phyloP scores from a whole-genome alignment of 2,888 invertebrate genomes.

The Trichogramma dendrolimi region DNA sequence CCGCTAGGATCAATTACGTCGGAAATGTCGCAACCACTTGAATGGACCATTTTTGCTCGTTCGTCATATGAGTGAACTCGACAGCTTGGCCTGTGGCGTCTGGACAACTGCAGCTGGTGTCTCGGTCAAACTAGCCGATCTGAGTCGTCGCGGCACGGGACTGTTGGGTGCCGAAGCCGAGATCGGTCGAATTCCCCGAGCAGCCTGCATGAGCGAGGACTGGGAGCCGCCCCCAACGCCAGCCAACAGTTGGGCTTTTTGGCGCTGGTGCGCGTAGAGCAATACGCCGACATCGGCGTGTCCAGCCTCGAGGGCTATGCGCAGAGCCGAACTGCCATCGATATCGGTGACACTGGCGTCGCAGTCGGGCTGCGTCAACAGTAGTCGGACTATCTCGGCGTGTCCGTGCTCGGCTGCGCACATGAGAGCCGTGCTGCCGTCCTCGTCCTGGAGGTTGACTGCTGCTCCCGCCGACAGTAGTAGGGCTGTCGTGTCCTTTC shows the following conservation, averaged over 20 bases:
- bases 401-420: slow-evolving; percentile 94
- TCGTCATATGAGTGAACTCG: too few species aligned
- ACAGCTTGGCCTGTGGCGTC: too few species aligned
- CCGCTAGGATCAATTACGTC: too few species aligned
- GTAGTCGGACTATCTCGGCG: slow-evolving; percentile 76
- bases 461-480: slow-evolving; percentile 80
- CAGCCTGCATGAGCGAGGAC: slow-evolving; percentile 6
- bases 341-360: slow-evolving; percentile 78
- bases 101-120: too few species aligned
- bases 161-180: slow-evolving; percentile 47
- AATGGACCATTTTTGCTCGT: too few species aligned
- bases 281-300: slow-evolving; percentile 85
- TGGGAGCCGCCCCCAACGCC: slow-evolving; percentile 4
- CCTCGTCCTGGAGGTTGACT: slow-evolving; percentile 80
- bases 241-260: slow-evolving; percentile 37
- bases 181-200: slow-evolving; percentile 33
- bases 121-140: too few species aligned
- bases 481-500: slow-evolving; percentile 75
- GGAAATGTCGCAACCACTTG: too few species aligned
- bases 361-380: slow-evolving; percentile 75
- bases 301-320: slow-evolving; percentile 88
- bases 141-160: slow-evolving; percentile 32
- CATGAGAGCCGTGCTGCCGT: slow-evolving; percentile 89
- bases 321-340: slow-evolving; percentile 82
- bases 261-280: slow-evolving; percentile 77